Base-by-base conservation (phyloP, 2,113 vertebrate species). In the Corythoichthys haematopterus region DNA sequence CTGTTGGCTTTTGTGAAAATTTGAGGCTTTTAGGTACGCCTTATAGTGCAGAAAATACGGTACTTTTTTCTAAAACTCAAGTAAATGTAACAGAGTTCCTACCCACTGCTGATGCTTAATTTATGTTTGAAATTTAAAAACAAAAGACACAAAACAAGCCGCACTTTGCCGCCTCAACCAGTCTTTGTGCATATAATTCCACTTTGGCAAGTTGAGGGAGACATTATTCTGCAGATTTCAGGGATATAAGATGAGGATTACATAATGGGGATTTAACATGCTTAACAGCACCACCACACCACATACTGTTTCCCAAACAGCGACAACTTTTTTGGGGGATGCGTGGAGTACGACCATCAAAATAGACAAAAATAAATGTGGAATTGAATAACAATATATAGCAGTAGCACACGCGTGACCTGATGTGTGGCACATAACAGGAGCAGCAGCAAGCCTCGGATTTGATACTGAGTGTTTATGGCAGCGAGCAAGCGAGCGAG, bases 191-290 rank as follows among this genome's bases (percentile, higher is more conserved):
- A 56, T 63, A 47, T 71, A 74, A 60, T 63, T 70, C 60, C 36
- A 72, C 28, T 68, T 43, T 4, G 1, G 35, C 5, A 0, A 57
- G 50, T 8, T 1, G 59, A 14, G 57, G 64, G 13, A 47, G 35
- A 46, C 66, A 76, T 77, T 69, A 67, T 55, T 74, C 53, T 71
- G 69, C 65, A 60, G 48, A 71, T 80, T 74, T 77, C 56, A 71
- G 47, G 50, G 64, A 75, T 74, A 77, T 75, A 73, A 52, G 8
- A 67, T 50, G 46, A 55, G 73, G 43, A 75, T 81, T 84, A 80
- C 76, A 81, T 82, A 80, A 82, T n/a, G 13, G 43, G 28, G 77
- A 75, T 80, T 87, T 67, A 74, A 72, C 62, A 65, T 68, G 60
- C 59, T 68, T 67, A 37, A 51, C 74, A 71, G 59, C 69, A 62